phyloP scores from a whole-genome alignment of 2,797 vertebrate genomes.

The Tadarida brasiliensis region DNA sequence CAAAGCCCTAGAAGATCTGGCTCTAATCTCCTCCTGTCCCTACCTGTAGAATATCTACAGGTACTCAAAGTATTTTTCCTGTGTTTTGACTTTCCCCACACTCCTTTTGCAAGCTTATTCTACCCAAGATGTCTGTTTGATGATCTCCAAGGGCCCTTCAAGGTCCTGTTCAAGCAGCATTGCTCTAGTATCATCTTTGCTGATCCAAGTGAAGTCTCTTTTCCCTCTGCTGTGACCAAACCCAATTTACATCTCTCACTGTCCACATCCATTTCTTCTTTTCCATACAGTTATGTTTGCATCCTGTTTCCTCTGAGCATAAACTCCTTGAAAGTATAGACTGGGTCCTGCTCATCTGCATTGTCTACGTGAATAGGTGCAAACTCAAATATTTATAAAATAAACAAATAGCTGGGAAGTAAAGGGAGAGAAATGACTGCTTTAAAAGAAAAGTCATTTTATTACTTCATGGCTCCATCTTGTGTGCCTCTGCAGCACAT shows the following conservation, averaged over 20 bases:
- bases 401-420: background rate
- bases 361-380: background rate
- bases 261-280: background rate
- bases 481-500: background rate
- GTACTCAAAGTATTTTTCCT: background rate
- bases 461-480: background rate
- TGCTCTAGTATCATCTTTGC: background rate
- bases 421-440: background rate
- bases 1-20: background rate
- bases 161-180: background rate
- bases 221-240: background rate
- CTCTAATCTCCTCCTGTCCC: background rate
- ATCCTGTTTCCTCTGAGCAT: background rate
- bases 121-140: background rate
- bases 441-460: background rate
- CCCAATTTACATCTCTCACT: background rate
- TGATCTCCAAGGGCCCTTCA: background rate
- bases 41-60: background rate
- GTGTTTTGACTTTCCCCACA: background rate
- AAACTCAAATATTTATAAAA: conserved; percentile 3
- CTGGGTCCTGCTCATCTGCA: background rate
- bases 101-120: background rate
- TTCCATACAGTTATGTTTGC: background rate
- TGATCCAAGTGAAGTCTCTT: background rate
- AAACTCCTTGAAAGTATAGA: background rate